Conservation (phyloP, 2,888 invertebrate genomes). For the Pollenia labialis region DNA sequence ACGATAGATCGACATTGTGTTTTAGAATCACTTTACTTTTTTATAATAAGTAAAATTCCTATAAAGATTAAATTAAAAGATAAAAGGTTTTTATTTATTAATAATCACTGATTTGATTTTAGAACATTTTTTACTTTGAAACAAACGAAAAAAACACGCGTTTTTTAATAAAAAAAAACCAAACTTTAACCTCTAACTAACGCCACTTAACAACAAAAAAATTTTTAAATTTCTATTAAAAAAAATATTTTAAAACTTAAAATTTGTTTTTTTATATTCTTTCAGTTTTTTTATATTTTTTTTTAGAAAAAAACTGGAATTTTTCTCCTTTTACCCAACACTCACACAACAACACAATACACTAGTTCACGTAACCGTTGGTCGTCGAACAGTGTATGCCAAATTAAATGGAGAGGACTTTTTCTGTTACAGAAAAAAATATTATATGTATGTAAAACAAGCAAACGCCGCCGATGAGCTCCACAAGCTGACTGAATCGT, state of each 20-base stretch:
- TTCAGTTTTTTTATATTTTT: slow-evolving; percentile 12
- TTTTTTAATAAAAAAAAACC: not conserved
- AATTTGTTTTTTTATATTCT: too few relatives aligned
- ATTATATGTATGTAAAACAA: slow-evolving; percentile 40
- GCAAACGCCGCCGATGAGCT: slow-evolving; percentile 70
- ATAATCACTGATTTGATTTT: not conserved
- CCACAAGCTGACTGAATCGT: slow-evolving; percentile 69
- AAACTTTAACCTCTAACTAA: not conserved
- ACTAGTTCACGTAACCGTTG: slow-evolving; percentile 61
- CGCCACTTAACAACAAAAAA: too few relatives aligned
- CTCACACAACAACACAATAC: slow-evolving; percentile 70
- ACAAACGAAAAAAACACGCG: slow-evolving; percentile 39
- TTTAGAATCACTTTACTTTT: slow-evolving; percentile 60
- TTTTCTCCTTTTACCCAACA: slow-evolving; percentile 44
- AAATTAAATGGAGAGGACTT: slow-evolving; percentile 49
- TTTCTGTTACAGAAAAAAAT: slow-evolving; percentile 38
- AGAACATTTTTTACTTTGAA: not conserved
- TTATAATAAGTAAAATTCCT: slow-evolving; percentile 62
- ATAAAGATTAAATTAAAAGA: slow-evolving; percentile 43
- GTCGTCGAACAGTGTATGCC: slow-evolving; percentile 53
- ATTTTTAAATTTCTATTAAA: too few relatives aligned
- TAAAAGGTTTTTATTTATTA: not conserved
- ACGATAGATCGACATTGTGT: slow-evolving; percentile 88
- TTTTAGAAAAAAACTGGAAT: slow-evolving; percentile 6
- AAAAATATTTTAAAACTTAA: too few relatives aligned